phyloP scores from a whole-genome alignment of 2,113 vertebrate species.

The Mesocricetus auratus region DNA sequence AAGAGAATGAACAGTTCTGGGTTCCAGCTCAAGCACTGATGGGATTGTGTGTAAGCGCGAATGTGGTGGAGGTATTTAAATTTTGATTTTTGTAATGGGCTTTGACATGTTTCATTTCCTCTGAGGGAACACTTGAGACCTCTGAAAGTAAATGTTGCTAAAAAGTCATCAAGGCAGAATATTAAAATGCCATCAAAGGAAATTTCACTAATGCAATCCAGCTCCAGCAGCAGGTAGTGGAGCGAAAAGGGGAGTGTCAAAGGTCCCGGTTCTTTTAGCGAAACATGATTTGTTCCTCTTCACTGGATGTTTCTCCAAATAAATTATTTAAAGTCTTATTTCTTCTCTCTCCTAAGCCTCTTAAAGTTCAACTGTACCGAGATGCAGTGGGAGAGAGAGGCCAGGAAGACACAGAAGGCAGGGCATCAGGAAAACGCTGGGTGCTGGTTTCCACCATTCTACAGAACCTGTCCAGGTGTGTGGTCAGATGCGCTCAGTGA shows the following conservation, averaged over 20 bases:
- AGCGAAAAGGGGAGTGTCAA: conserved; percentile 91
- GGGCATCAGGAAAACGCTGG: conserved; percentile 71
- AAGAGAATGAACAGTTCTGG: conserved; percentile 98
- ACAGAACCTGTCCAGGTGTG: neutral
- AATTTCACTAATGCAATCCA: conserved; percentile 99
- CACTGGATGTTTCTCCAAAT: conserved; percentile 98
- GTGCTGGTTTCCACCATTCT: neutral
- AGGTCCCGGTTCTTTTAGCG: conserved; percentile 95
- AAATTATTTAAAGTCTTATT: conserved; percentile 99
- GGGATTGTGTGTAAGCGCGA: conserved; percentile 97
- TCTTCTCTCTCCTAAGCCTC: conserved; percentile 92
- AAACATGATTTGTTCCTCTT: conserved; percentile 99
- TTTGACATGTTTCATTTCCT: conserved; percentile 99
- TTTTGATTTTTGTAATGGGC: conserved; percentile 99
- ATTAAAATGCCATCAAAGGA: conserved; percentile 99
- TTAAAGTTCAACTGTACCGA: conserved; percentile 91
- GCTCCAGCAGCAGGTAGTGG: conserved; percentile 97
- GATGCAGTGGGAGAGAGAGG: conserved; percentile 68
- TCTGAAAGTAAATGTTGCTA: conserved; percentile 99
- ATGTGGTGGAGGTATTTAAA: conserved; percentile 99
- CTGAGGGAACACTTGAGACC: conserved; percentile 97
- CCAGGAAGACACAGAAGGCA: conserved; percentile 62
- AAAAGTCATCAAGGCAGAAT: conserved; percentile 99
- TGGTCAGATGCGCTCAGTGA: no score
- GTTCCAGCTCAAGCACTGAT: conserved; percentile 94